Evolutionary conservation across 2,888 invertebrate genomes (phyloP), one percentile per base, ranked within the genome.

Genomic region (Euplexia lucipara): DNA sequence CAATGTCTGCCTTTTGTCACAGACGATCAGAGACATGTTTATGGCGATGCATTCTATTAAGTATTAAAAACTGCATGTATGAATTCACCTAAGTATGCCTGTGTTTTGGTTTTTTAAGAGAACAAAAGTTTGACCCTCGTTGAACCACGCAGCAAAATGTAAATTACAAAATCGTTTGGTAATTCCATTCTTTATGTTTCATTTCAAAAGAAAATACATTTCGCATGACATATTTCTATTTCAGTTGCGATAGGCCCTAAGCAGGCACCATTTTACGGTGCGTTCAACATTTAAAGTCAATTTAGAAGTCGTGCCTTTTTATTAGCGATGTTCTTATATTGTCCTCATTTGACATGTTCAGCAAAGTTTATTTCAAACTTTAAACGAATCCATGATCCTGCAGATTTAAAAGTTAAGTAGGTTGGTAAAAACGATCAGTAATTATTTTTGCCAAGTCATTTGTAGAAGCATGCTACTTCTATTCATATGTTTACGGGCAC

Each of bases 1-100:
- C 86, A 82, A 84, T 85, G 83, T 83, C 75, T 74, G 80, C 81
- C 83, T 82, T 75, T 67, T 57, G 57, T 57, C 41, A 58, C 34
- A 70, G 68, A 70, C 54, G 47, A 52, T 60, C 62, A 52, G 49
- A 58, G 56, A 66, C 57, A 71, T 65, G 20, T 58, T 61, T 64
- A 60, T 20, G 52, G 54, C 41, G 30, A 66, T 71, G 64, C 52
- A 78, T 57, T 65, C 35, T 53, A 18, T 66, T 39, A 73, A 45
- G 16, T 62, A 34, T 39, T 12, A 35, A 7, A 35, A 56, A 42
- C 14, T 70, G 51, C 47, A 47, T 47, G 32, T 18, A 44, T 34
- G 18, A 26, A 20, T 54, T 41, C 20, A 35, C 16, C 1, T 58
- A 5, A 26, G 26, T 26, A 32, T 42, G 30, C 20, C 10, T 9